A percentile compares a stretch with the other conserved stretches of the same genome.
Conservation (phyloP, 1,140 invertebrate species). For the Bombus polaris region DNA sequence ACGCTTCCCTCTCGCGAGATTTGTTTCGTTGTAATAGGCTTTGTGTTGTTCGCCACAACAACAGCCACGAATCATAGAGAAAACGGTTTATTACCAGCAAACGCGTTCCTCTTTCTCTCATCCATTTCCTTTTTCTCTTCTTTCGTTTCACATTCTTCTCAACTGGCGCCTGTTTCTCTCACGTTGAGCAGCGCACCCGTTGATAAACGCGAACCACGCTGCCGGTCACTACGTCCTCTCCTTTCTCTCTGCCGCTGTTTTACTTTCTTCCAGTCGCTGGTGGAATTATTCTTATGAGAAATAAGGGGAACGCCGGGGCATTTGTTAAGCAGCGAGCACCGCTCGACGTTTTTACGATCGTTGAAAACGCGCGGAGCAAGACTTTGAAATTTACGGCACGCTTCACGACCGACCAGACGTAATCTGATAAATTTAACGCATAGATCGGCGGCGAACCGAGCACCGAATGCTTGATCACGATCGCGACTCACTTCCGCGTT, state of each 20-base stretch:
- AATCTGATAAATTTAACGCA: conserved; percentile 25
- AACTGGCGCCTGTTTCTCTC: background rate
- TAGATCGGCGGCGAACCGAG: background rate
- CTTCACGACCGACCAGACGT: background rate
- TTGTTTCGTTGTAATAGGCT: background rate
- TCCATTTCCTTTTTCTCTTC: background rate
- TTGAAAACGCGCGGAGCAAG: background rate
- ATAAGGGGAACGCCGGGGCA: conserved; percentile 16
- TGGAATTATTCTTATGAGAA: conserved; percentile 59
- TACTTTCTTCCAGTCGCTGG: conserved; percentile 2
- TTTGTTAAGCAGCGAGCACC: conserved; percentile 43
- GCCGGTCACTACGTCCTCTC: background rate
- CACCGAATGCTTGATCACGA: background rate
- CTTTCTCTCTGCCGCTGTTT: background rate
- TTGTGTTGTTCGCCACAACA: background rate
- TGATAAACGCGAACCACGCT: conserved; percentile 27
- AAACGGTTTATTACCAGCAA: conserved; percentile 35
- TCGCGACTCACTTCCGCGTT: background rate
- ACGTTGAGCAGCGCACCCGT: background rate
- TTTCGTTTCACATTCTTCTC: no score
- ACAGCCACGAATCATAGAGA: background rate
- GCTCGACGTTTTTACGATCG: conserved; percentile 57
- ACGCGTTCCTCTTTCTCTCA: conserved; percentile 3
- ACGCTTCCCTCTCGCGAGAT: conserved; percentile 2
- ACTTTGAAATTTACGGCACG: conserved; percentile 23